Evolutionary conservation across 2,888 invertebrate species (phyloP), one percentile per base, ranked within the genome.

Genomic region (Callinectes sapidus): DNA sequence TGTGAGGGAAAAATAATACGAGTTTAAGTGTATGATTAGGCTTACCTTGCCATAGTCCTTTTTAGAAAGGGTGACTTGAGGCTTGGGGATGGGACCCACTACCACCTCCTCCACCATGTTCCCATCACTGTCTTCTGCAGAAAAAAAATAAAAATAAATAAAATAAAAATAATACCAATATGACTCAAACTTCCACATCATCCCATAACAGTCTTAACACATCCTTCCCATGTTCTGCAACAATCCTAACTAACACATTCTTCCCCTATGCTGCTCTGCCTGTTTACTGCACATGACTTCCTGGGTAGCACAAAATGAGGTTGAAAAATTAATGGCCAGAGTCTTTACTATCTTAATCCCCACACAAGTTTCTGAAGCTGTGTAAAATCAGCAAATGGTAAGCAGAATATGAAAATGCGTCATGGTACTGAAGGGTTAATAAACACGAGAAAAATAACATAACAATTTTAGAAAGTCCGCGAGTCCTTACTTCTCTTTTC

Each of bases 21-120:
- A 16, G 35, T 54, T 14, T 89, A 35, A 61, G 14, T n/a, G 10
- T 23, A 23, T 16, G 14, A 54, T 18, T 66, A 2, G 39, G n/a
- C n/a, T 71, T 35, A 90, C 94, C 92, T 92, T 97, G 10, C 98
- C 98, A 96, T 98, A 98, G 95, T 98, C 98, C 96, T 97, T 97
- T 92, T 97, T 97, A 8, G 97, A 97, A 3, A 98, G 95, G 1
- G 97, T 97, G 0, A 97, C 97, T 61, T 97, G 97, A n/a, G 97
- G 96, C 95, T 97, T 97, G 85, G 97, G 96, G 42, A 97, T 96
- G 6, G 98, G 98, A 0, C 97, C 97, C 28, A 97, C 96, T 3
- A 96, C 95, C 71, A 96, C 96, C 48, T 97, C 96, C 94, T 97
- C 96, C 5, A 89, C 87, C 85, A 88, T 77, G 66, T 92, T 89